Evolutionary conservation across 2,113 vertebrate genomes (phyloP), one percentile per base, ranked within the genome.

Genomic region (Dasypus novemcinctus): DNA sequence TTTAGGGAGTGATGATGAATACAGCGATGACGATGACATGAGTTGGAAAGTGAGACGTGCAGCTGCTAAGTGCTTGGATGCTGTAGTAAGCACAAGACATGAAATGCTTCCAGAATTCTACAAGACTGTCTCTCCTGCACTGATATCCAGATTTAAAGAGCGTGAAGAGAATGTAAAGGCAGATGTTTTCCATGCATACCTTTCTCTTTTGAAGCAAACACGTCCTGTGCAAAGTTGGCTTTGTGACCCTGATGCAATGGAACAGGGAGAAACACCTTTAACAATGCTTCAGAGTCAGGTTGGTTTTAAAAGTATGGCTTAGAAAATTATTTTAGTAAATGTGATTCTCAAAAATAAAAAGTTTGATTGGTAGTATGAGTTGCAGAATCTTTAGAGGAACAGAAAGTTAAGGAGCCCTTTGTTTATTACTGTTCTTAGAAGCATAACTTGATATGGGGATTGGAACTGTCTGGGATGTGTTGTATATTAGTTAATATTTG

Each of bases 251-350:
- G 99, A 99, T 94, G 99, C 99, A 82, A 99, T 99, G 99, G 99
- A 99, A 97, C 99, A 99, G 97, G 99, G 99, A 95, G 99, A 99
- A 94, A 99, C 99, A 0, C 99, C 99, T 46, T 98, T 99, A 61
- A 99, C 99, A 29, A 99, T 99, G 99, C 99, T 99, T 97, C 99
- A 99, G 98, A 99, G 99, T 97, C 99, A 99, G 99, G 99, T 99
- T 94, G 90, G 97, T 98, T 97, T 97, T 69, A 69, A 31, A 90
- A 89, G 4, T 49, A 25, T 75, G 36, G 21, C 75, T 80, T 68
- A 75, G 64, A 79, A 84, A 79, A 13, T 76, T 27, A n/a, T 61
- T 83, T 27, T 94, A 0, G 38, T 94, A 57, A 85, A 57, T 66
- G 31, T 41, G 33, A 14, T 86, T 20, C 76, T 88, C 41, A 33